Conservation (phyloP, 2,113 vertebrate genomes). For the Scytalopus superciliaris region DNA sequence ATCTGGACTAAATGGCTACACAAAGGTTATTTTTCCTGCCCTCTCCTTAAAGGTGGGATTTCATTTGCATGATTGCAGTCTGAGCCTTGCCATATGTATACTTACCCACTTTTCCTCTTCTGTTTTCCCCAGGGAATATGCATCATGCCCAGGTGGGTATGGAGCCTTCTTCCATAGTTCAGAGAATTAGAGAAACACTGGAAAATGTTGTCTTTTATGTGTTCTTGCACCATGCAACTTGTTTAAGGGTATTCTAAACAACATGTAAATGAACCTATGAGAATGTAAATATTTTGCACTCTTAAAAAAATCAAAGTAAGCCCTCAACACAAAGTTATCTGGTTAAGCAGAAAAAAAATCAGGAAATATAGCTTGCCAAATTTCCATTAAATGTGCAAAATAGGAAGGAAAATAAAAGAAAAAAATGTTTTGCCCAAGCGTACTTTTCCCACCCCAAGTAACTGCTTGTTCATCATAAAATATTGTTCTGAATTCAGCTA, state of each 20-base stretch:
- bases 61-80: not conserved
- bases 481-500: not conserved
- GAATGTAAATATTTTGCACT: not conserved
- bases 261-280: not conserved
- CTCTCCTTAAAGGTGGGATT: not conserved
- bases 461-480: not conserved
- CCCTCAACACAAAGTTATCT: not conserved
- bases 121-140: not conserved
- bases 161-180: not conserved
- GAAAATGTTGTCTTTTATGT: not conserved
- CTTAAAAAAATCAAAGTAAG: not conserved
- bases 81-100: not conserved
- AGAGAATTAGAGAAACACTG: not conserved
- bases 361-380: not conserved
- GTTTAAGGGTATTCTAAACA: not conserved
- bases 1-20: not conserved
- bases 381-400: not conserved
- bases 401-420: accelerated
- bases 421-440: not conserved
- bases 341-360: not conserved
- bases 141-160: not conserved
- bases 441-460: not conserved
- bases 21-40: not conserved
- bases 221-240: not conserved
- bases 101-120: not conserved